Base-by-base conservation (phyloP, 2,888 invertebrate species). In the Chrysolina haemoptera region DNA sequence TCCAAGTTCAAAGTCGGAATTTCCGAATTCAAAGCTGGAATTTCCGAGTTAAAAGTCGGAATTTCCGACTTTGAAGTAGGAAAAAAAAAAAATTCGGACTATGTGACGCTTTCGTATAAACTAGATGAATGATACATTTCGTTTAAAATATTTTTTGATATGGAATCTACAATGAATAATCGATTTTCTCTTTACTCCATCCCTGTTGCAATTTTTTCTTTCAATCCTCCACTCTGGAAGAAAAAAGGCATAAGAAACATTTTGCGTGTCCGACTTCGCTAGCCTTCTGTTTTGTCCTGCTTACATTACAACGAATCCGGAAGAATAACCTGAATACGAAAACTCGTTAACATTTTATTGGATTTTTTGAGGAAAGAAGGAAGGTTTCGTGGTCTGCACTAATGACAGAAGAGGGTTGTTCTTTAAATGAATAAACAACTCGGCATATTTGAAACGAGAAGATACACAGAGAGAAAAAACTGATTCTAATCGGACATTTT, bases 251-350 rank as follows among this genome's bases (percentile, higher is more conserved):
- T 72, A 74, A 62, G 16, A 62, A 76, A 48, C 71, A 62, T 69
- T 68, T 71, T 76, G 76, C 71, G 75, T 74, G 80, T 77, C 75
- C 77, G 73, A 72, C 59, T 68, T 72, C 72, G 74, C 67, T 70
- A 64, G 66, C 66, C 74, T 68, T 76, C 68, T 76, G 71, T 78
- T 71, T 77, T 78, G 76, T 73, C 41, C 77, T 78, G 79, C 80
- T 81, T 81, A 80, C 76, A 79, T 81, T 80, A 79, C 71, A 79
- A 70, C 77, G 70, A 74, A 76, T 74, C 75, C 71, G 76, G 75
- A 78, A 77, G 80, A 76, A 82, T 81, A 82, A 82, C 75, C 78
- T 79, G 80, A 81, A 82, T 82, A 81, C 81, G 78, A 74, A 81
- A 82, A 81, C 81, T 82, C 82, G 81, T 82, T 82, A 81, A 82